A percentile compares a stretch with the other conserved stretches of the same genome.
Conservation (phyloP, 2,888 invertebrate species). For the Synergus gifuensis region DNA sequence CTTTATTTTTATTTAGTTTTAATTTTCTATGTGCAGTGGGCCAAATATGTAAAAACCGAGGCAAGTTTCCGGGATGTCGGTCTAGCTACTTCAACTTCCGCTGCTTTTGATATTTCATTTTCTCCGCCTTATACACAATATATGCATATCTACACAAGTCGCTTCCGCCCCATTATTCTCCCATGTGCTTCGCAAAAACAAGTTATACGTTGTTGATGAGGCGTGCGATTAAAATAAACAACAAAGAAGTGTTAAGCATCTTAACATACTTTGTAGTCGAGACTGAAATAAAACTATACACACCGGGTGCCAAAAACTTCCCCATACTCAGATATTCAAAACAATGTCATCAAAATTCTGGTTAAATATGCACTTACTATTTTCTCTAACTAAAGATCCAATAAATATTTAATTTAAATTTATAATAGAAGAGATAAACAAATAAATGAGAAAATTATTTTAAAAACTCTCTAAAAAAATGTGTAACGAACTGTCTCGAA, state of each 20-base stretch:
- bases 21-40: no score
- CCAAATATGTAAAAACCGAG: background rate
- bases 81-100: slow-evolving; percentile 23
- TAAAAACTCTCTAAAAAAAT: no score
- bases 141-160: slow-evolving; percentile 11
- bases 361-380: background rate
- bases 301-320: background rate
- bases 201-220: slow-evolving; percentile 16
- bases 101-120: slow-evolving; percentile 32
- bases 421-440: no score
- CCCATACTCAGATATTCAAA: no score
- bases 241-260: slow-evolving; percentile 16
- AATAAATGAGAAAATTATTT: no score
- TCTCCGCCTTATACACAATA: slow-evolving; percentile 10
- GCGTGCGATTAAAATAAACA: background rate
- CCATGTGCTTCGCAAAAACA: slow-evolving; percentile 18
- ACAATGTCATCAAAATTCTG: no score
- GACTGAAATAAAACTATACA: background rate
- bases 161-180: slow-evolving; percentile 20
- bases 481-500: no score
- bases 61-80: slow-evolving; percentile 15
- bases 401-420: no score
- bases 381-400: no score
- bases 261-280: background rate
- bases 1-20: no score